These are phyloP conservation scores for Myripristis murdjan DNA, from an alignment of 2,797 vertebrate genomes.

Conservation along the genomic window DNA sequence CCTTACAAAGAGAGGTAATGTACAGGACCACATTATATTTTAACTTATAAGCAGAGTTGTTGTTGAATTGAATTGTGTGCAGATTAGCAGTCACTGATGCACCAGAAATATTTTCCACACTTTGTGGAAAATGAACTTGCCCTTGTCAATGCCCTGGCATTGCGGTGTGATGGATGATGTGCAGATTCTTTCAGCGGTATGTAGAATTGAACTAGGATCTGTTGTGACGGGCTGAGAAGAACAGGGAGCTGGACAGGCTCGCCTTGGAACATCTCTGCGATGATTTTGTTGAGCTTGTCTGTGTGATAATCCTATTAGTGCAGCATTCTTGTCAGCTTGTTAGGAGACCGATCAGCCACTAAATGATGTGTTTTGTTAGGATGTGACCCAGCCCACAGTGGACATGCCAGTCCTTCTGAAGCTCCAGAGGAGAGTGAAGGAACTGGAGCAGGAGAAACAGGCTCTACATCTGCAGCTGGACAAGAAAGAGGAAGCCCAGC, in stretches of 20 bases:
- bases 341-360: slow-evolving; percentile 8
- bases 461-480: slow-evolving; percentile 92
- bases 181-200: background rate
- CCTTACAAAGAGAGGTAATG: slow-evolving; percentile 87
- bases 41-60: background rate
- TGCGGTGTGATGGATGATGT: background rate
- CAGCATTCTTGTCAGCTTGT: slow-evolving; percentile 50
- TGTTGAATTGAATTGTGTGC: no score
- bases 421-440: slow-evolving; percentile 93
- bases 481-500: slow-evolving; percentile 90
- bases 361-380: slow-evolving; percentile 65
- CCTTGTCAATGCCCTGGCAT: no score
- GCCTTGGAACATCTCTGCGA: no score
- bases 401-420: slow-evolving; percentile 95
- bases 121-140: no score
- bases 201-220: no score
- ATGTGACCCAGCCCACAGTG: slow-evolving; percentile 83
- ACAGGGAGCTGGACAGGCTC: no score
- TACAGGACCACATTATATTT: background rate
- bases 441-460: slow-evolving; percentile 94
- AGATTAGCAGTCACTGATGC: no score
- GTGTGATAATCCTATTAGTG: slow-evolving; percentile 52
- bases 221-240: no score
- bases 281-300: slow-evolving; percentile 5
- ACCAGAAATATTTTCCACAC: no score